These are phyloP conservation scores for Theonella swinhoei DNA, from an alignment of 37 sponge, comb jelly and placozoan species.

Conservation along the genomic window DNA sequence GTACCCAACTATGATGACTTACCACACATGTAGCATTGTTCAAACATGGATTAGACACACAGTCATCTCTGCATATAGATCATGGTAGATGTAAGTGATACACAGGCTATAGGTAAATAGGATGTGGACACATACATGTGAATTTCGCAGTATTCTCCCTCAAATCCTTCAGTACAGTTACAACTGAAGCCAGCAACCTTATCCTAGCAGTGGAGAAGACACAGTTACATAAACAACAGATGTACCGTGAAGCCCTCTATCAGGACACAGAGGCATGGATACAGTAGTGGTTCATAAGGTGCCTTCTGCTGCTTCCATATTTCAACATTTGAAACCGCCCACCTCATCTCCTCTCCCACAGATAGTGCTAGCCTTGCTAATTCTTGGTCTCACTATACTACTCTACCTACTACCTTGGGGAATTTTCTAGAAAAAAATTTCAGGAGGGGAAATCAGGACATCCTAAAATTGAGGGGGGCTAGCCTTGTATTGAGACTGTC, in stretches of 20 bases:
- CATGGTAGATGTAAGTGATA: background rate
- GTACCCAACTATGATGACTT: background rate
- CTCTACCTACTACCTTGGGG: too few relatives aligned
- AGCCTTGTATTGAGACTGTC: too few relatives aligned
- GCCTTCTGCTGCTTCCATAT: background rate
- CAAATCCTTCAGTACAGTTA: background rate
- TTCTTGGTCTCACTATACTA: too few relatives aligned
- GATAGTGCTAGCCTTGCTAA: too few relatives aligned
- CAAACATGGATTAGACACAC: background rate
- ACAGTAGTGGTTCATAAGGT: background rate
- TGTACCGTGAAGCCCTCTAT: too few relatives aligned
- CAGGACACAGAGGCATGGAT: too few relatives aligned
- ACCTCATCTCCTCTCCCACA: background rate
- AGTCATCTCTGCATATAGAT: background rate
- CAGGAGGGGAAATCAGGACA: too few relatives aligned
- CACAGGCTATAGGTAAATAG: background rate
- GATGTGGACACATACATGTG: background rate
- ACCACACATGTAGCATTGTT: background rate
- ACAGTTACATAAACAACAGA: too few relatives aligned
- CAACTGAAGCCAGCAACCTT: background rate
- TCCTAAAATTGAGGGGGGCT: too few relatives aligned
- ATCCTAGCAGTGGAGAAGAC: conserved; percentile 2
- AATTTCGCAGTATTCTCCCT: background rate
- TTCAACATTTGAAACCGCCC: background rate
- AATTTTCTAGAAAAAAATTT: too few relatives aligned